phyloP scores from a whole-genome alignment of 2,888 invertebrate genomes.

The Machimus rusticus region DNA sequence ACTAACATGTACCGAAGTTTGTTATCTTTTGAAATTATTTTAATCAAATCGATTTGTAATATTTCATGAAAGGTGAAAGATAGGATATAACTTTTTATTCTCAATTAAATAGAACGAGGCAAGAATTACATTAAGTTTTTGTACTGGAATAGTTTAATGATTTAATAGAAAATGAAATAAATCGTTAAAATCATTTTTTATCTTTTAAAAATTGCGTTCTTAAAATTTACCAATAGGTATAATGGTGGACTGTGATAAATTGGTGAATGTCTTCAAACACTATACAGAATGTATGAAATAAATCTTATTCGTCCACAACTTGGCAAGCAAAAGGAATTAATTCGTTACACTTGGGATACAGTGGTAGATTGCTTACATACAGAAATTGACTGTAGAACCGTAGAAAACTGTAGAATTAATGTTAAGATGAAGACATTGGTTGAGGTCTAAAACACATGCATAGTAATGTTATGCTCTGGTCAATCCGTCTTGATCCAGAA shows the following conservation, averaged over 20 bases:
- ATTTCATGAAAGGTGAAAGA: too few species aligned
- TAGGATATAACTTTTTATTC: too few species aligned
- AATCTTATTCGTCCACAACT: background rate
- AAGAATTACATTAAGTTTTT: too few species aligned
- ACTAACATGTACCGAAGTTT: too few species aligned
- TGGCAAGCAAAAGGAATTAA: background rate
- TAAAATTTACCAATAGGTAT: background rate
- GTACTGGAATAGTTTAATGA: too few species aligned
- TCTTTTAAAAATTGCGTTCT: background rate
- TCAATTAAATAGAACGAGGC: too few species aligned
- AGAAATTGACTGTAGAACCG: background rate
- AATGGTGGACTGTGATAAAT: background rate
- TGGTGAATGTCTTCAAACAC: background rate
- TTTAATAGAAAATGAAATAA: too few species aligned
- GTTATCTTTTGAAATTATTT: too few species aligned
- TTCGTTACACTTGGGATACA: background rate
- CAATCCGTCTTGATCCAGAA: background rate
- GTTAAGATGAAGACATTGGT: background rate
- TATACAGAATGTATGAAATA: background rate
- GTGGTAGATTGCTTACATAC: background rate
- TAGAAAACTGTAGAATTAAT: background rate
- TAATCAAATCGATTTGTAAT: too few species aligned
- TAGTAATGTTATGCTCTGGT: background rate
- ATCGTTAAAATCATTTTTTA: too few species aligned
- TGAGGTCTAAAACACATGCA: background rate